Conservation (phyloP, 2,888 invertebrate genomes). For the Philhelius pedissequus region DNA sequence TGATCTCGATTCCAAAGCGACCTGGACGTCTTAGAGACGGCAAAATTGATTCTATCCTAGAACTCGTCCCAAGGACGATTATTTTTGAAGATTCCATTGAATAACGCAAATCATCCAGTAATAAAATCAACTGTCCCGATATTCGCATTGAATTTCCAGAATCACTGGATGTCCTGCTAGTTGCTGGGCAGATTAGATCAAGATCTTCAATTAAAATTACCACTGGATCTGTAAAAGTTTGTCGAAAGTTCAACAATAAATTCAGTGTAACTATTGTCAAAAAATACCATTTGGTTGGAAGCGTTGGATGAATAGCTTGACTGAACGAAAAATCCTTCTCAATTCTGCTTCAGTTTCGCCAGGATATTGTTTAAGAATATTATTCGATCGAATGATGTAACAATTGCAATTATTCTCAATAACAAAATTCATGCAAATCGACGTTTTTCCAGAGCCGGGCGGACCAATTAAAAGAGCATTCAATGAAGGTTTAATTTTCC, state of each 20-base stretch:
- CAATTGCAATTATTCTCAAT: slow-evolving; percentile 78
- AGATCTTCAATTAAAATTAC: slow-evolving; percentile 79
- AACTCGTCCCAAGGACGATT: slow-evolving; percentile 81
- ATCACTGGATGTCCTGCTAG: slow-evolving; percentile 69
- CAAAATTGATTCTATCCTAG: slow-evolving; percentile 79
- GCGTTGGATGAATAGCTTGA: slow-evolving; percentile 74
- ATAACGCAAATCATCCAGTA: slow-evolving; percentile 79
- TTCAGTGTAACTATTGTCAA: neutral
- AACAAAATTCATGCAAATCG: slow-evolving; percentile 80
- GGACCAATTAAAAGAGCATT: slow-evolving; percentile 79
- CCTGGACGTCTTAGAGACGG: slow-evolving; percentile 80
- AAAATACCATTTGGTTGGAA: slow-evolving; percentile 73
- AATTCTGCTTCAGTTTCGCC: slow-evolving; percentile 80
- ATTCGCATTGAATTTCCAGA: slow-evolving; percentile 77
- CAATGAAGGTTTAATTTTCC: slow-evolving; percentile 73
- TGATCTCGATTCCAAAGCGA: slow-evolving; percentile 81
- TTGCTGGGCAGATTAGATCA: slow-evolving; percentile 79
- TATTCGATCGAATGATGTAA: slow-evolving; percentile 78
- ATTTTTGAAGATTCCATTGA: slow-evolving; percentile 72
- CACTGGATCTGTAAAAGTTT: slow-evolving; percentile 73
- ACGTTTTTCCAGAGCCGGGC: slow-evolving; percentile 82
- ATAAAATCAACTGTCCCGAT: slow-evolving; percentile 78
- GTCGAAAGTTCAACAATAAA: neutral
- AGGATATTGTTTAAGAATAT: slow-evolving; percentile 79
- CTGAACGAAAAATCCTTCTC: slow-evolving; percentile 79